These are phyloP conservation scores for Brachypodius melanocephalos DNA, from an alignment of 2,113 vertebrate genomes.

Conservation along the genomic window DNA sequence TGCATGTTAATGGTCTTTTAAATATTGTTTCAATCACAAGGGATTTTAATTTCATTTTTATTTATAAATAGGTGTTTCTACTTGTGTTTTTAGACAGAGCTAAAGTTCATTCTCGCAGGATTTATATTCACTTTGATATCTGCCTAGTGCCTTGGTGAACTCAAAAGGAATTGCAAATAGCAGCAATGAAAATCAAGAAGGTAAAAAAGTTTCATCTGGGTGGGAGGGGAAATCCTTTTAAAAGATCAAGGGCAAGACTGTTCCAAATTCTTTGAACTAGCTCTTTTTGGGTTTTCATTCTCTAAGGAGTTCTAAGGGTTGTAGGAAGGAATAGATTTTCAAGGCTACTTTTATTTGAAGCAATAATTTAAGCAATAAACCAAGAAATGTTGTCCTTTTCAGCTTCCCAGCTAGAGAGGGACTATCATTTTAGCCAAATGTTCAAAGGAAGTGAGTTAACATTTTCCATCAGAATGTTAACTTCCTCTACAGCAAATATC, in stretches of 20 bases:
- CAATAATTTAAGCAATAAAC: not conserved
- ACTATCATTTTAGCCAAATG: not conserved
- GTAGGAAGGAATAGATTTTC: not conserved
- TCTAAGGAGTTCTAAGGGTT: not conserved
- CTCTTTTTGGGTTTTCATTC: not conserved
- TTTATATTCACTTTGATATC: not conserved
- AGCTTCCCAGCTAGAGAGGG: not conserved
- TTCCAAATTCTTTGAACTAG: not conserved
- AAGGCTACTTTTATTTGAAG: not conserved
- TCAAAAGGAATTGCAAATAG: not conserved
- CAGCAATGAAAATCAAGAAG: not conserved
- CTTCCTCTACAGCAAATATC: slow-evolving; percentile 13
- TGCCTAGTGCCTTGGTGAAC: not conserved
- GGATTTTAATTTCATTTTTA: not conserved
- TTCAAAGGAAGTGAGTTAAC: slow-evolving; percentile 42
- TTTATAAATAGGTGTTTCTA: not conserved
- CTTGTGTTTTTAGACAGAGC: not conserved
- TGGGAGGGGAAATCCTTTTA: not conserved
- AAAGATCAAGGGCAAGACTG: not conserved
- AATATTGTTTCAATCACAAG: not conserved
- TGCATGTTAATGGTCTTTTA: not conserved
- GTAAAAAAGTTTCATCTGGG: not conserved
- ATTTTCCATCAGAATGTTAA: slow-evolving; percentile 2
- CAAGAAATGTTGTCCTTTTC: not conserved
- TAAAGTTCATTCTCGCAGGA: not conserved